phyloP scores from a whole-genome alignment of 1,140 invertebrate species.

The Rhagoletis zephyria region DNA sequence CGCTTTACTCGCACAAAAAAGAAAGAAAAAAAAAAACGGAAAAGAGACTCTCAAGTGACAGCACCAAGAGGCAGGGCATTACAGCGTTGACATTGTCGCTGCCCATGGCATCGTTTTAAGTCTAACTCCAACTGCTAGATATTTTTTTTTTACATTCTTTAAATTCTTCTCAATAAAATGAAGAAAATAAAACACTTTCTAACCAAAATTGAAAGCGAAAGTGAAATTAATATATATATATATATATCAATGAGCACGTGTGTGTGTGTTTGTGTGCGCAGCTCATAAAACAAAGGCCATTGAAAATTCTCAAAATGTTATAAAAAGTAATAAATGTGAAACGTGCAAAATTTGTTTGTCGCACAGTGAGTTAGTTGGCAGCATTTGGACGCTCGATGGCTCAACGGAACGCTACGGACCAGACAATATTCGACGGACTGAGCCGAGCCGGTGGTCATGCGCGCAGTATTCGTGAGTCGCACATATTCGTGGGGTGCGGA shows the following conservation, averaged over 20 bases:
- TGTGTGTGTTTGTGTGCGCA: not conserved
- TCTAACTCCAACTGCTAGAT: not conserved
- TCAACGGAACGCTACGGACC: too few relatives aligned
- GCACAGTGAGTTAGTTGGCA: too few relatives aligned
- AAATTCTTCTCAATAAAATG: not conserved
- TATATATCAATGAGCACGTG: too few relatives aligned
- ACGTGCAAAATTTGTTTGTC: not conserved
- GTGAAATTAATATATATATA: not conserved
- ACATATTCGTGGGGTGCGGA: not conserved
- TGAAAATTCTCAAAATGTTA: too few relatives aligned
- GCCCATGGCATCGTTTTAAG: not conserved
- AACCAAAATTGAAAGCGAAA: not conserved
- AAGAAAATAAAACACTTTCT: not conserved
- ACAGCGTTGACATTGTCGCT: too few relatives aligned
- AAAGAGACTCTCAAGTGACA: not conserved
- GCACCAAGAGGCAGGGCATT: too few relatives aligned
- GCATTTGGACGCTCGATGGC: too few relatives aligned
- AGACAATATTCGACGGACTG: too few relatives aligned
- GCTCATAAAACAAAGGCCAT: too few relatives aligned
- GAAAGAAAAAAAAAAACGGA: not conserved
- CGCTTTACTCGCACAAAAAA: not conserved
- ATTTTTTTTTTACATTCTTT: not conserved
- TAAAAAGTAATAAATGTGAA: not conserved
- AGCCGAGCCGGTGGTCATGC: too few relatives aligned
- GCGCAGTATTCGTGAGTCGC: not conserved